Evolutionary conservation across 1,140 invertebrate genomes (phyloP), one percentile per base, ranked within the genome.

Genomic region (Triops longicaudatus): DNA sequence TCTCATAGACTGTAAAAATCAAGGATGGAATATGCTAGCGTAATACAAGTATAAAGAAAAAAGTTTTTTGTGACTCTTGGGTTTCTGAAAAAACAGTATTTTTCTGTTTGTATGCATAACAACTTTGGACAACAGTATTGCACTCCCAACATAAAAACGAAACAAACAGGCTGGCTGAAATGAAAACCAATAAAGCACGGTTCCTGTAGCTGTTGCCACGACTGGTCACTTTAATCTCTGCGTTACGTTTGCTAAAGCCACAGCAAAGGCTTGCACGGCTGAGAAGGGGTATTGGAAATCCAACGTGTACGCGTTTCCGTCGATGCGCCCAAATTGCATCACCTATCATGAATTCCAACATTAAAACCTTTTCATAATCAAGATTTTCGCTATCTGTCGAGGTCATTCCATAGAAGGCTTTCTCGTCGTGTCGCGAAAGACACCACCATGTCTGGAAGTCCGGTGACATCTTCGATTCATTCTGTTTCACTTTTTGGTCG

Each of bases 201-300:
- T 63, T 63, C 7, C 50, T 37, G 31, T 37, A 37, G 31, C 31
- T 2, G 1, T 11, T 26, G 22, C 12, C 73, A 73, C 22, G 75
- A 79, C 63, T 28, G 14, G 37, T 91, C 90, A 99, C 87, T 99
- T 99, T 76, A 99, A 89, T 83, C 97, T 90, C 86, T 99, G 98
- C 75, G 98, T 99, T 72, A 99, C 97, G 85, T 98, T 98, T 78
- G 98, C 97, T 81, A 99, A 87, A 73, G 97, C 97, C 74, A 99
- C 96, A 73, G 96, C 94, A 86, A 99, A 98, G 37, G 98, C 97
- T 88, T 99, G 98, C 73, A 98, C 88, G 77, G 97, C 96, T 75
- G 96, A 97, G 86, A 99, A 99, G 22, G 98, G 98, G 86, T 98
- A 97, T 84, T 98, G 96, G 86, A 99, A 99, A 86, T 99, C 98